Conservation (phyloP, 1,140 invertebrate genomes). For the Tetraneura akinire region DNA sequence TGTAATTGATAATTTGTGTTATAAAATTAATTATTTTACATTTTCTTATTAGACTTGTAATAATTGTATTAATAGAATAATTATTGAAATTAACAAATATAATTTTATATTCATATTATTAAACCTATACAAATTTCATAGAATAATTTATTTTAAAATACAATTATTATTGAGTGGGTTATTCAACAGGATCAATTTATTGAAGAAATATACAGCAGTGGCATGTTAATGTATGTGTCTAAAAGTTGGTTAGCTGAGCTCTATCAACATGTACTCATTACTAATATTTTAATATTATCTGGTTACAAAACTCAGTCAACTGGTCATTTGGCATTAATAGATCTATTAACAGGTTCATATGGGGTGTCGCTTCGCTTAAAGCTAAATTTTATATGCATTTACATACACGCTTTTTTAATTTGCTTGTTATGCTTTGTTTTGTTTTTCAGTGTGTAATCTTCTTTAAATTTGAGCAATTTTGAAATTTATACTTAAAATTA, state of each 20-base stretch:
- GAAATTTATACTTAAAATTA: no score
- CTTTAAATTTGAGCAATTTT: no score
- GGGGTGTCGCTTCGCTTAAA: neutral
- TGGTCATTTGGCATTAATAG: conserved; percentile 71
- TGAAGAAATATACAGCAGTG: conserved; percentile 85
- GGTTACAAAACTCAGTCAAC: conserved; percentile 64
- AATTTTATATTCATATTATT: neutral
- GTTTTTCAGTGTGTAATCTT: no score
- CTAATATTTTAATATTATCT: conserved; percentile 72
- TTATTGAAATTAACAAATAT: neutral
- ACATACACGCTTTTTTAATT: neutral
- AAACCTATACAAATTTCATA: neutral
- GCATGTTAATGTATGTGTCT: conserved; percentile 86
- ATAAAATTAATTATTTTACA: no score
- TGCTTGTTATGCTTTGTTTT: neutral
- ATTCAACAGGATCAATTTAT: conserved; percentile 78
- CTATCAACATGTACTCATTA: conserved; percentile 80
- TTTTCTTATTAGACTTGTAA: no score
- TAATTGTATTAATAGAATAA: neutral
- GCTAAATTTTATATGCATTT: conserved; percentile 31
- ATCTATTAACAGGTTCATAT: conserved; percentile 72
- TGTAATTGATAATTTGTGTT: no score
- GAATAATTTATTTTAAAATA: neutral
- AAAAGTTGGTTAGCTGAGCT: conserved; percentile 88
- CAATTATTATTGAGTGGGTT: conserved; percentile 44